These are phyloP conservation scores for Mus caroli DNA, from an alignment of 2,797 vertebrate species.

Conservation along the genomic window DNA sequence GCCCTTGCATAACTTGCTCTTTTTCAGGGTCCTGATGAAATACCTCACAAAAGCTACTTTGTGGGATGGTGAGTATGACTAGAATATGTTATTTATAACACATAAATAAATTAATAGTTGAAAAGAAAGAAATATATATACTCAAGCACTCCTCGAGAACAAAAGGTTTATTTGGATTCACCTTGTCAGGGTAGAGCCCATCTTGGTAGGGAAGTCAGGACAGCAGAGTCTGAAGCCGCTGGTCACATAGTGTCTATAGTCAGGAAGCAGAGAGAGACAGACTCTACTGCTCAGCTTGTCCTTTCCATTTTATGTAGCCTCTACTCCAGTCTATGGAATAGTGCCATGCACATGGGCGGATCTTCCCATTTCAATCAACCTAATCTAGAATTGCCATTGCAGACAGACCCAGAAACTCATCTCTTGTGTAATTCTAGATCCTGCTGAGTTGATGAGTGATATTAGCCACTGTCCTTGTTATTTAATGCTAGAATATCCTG, in stretches of 20 bases:
- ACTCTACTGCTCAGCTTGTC: neutral
- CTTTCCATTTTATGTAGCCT: neutral
- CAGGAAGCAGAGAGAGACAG: neutral
- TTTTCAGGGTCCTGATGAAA: neutral
- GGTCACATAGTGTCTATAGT: neutral
- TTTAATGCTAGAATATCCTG: neutral
- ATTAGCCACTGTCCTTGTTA: neutral
- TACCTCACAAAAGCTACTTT: neutral
- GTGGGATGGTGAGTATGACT: neutral
- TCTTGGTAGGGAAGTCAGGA: neutral
- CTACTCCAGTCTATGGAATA: too few species aligned
- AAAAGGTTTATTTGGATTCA: neutral
- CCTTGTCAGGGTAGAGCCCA: neutral
- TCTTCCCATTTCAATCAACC: neutral
- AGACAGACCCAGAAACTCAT: neutral
- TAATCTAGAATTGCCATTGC: neutral
- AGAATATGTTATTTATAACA: neutral
- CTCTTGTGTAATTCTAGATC: neutral
- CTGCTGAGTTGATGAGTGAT: neutral
- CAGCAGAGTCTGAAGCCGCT: too few species aligned
- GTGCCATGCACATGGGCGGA: neutral
- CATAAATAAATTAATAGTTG: neutral
- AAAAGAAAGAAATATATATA: neutral
- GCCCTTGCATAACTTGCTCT: neutral
- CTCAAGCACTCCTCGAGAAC: neutral